Evolutionary conservation across 2,888 invertebrate genomes (phyloP), one percentile per base, ranked within the genome.

Genomic region (Melitaea athalia): DNA sequence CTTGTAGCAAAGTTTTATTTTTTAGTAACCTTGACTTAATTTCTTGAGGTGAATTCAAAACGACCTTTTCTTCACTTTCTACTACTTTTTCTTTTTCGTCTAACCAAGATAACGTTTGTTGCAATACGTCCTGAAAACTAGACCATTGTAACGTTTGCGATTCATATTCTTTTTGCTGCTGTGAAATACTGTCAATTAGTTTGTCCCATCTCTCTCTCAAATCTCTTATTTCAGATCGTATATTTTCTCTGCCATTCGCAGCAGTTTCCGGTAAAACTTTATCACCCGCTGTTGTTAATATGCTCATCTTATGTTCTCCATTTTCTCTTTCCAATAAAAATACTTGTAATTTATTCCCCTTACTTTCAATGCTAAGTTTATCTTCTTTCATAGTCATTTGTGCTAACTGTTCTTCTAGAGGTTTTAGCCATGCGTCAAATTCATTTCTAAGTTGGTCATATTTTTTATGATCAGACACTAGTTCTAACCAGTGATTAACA

Each of bases 181-280:
- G 96, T 43, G 95, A 93, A 62, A 98, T 96, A 33, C 96, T 96
- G 80, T 97, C 97, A 73, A 96, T 96, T 0, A 98, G 92, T 82
- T 94, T 95, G 79, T 99, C 98, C 97, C 98, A 98, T 80, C 97
- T 94, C 81, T 97, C 97, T 77, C 97, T 94, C 15, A 97, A 94
- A 38, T 94, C 93, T 78, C 97, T 94, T 68, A 98, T 91, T 83
- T 98, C 97, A 74, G 96, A 95, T n/a, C 99, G 94, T 67, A 99
- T 96, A 64, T 94, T 95, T 85, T 99, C 99, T 72, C 99, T 94
- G 0, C 99, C 99, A 76, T 96, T 95, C 0, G 98, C 96, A 11
- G 98, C 97, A 3, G 98, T 99, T 85, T 98, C 98, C 0, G 98
- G 97, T 71, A 98, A 94, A n/a, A 99, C 94, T 83, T 96, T 96